Evolutionary conservation across 1,140 invertebrate species (phyloP).

Genomic region (Drosophila serrata): DNA sequence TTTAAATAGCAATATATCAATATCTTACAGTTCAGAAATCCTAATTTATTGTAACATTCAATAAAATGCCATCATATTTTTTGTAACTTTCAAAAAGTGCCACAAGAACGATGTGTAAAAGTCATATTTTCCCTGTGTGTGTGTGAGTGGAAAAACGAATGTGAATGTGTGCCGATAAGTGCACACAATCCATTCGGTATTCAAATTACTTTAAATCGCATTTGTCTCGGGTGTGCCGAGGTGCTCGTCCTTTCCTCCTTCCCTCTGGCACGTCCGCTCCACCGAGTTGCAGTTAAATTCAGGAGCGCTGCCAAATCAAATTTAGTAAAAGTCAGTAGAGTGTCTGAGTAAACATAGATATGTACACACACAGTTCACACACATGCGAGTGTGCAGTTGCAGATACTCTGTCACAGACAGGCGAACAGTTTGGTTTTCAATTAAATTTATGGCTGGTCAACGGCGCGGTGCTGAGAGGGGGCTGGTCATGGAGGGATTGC

Average conservation of each 20-base stretch:
- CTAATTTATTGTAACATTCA: background rate
- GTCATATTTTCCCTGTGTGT: conserved; percentile 19
- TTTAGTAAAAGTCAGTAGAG: conserved; percentile 68
- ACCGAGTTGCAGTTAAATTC: conserved; percentile 63
- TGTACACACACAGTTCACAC: conserved; percentile 13
- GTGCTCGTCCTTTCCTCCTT: conserved; percentile 5
- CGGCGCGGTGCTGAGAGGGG: conserved; percentile 5
- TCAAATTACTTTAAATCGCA: conserved; percentile 83
- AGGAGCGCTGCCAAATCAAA: conserved; percentile 65
- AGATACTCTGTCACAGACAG: conserved; percentile 69
- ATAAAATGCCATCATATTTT: background rate
- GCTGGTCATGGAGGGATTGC: background rate
- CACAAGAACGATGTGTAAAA: background rate
- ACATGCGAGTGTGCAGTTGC: conserved; percentile 9
- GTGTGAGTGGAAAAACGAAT: conserved; percentile 20
- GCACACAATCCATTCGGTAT: conserved; percentile 82
- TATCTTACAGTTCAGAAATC: background rate
- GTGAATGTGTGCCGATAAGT: conserved; percentile 59
- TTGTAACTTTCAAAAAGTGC: conserved; percentile 5
- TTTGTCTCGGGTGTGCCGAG: conserved; percentile 72
- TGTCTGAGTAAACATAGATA: conserved; percentile 34
- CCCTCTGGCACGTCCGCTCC: conserved; percentile 56
- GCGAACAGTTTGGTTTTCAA: conserved; percentile 74
- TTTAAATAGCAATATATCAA: background rate
- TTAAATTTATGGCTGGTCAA: conserved; percentile 80